Conservation (phyloP, 2,113 vertebrate species). For the Pontoporia blainvillei region DNA sequence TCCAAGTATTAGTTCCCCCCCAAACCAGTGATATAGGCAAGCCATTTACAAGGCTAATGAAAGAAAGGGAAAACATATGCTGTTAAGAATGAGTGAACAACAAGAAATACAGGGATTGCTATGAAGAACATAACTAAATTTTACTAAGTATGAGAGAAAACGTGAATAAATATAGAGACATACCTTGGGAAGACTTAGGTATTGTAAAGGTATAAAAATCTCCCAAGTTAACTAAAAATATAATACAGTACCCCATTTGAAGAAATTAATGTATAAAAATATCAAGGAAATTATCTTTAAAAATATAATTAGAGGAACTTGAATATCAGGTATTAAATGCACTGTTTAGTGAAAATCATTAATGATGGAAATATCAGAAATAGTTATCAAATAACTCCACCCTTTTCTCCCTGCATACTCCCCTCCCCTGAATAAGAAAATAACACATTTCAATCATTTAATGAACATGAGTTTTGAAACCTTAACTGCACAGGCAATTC, state of each 20-base stretch:
- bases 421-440: neutral
- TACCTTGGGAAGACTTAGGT: accelerated
- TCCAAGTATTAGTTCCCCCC: neutral
- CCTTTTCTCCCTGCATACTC: neutral
- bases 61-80: neutral
- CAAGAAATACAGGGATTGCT: neutral
- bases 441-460: neutral
- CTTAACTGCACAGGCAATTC: neutral
- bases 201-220: neutral
- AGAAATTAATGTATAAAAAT: neutral
- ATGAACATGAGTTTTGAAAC: neutral
- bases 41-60: neutral
- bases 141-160: neutral
- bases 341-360: neutral
- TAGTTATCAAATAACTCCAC: neutral
- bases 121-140: neutral
- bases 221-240: neutral
- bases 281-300: neutral
- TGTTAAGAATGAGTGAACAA: neutral
- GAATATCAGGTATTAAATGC: neutral
- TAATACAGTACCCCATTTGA: neutral
- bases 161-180: neutral
- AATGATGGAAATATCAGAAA: neutral
- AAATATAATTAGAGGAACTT: neutral
- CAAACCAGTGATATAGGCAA: neutral